phyloP scores from a whole-genome alignment of 2,797 vertebrate species.

The Champsocephalus gunnari region DNA sequence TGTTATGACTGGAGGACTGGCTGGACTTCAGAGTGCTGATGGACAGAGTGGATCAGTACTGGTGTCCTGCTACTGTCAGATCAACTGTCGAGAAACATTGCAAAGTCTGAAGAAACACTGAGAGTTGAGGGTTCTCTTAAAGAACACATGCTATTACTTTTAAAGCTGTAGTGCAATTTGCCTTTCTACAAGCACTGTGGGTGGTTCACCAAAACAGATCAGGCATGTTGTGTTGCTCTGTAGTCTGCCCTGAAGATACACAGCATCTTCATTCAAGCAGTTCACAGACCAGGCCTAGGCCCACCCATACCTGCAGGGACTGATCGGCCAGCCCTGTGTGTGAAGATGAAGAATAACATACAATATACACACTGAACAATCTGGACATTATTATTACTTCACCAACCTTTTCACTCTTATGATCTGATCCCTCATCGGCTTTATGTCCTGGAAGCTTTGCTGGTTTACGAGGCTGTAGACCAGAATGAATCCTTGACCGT shows the following conservation, averaged over 20 bases:
- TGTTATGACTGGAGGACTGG: slow-evolving; percentile 30
- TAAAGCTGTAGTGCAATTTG: slow-evolving; percentile 14
- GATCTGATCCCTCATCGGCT: slow-evolving; percentile 98
- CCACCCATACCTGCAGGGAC: slow-evolving; percentile 52
- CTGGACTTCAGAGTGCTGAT: slow-evolving; percentile 5
- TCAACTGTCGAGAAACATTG: slow-evolving; percentile 2
- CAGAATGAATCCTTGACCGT: slow-evolving; percentile 96
- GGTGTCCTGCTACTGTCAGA: slow-evolving; percentile 17
- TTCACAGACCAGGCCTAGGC: slow-evolving; percentile 53
- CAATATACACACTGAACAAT: slow-evolving; percentile 17
- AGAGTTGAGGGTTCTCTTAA: slow-evolving; percentile 1
- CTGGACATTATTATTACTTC: slow-evolving; percentile 14
- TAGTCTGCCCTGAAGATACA: slow-evolving; percentile 47
- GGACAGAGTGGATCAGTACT: slow-evolving; percentile 11
- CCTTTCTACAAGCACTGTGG: slow-evolving; percentile 4
- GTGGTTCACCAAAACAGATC: slow-evolving; percentile 36
- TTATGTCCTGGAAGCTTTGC: slow-evolving; percentile 98
- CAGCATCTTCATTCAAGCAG: slow-evolving; percentile 53
- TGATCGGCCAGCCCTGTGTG: slow-evolving; percentile 20
- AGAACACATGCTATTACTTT: neutral
- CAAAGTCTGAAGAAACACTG: slow-evolving; percentile 27
- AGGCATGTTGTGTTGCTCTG: slow-evolving; percentile 37
- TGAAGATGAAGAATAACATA: slow-evolving; percentile 22
- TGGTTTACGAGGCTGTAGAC: slow-evolving; percentile 98
- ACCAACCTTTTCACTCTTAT: slow-evolving; percentile 96